A percentile compares a stretch with the other conserved stretches of the same genome.
phyloP scores from a whole-genome alignment of 2,113 vertebrate genomes.

The Anolis sagrei region DNA sequence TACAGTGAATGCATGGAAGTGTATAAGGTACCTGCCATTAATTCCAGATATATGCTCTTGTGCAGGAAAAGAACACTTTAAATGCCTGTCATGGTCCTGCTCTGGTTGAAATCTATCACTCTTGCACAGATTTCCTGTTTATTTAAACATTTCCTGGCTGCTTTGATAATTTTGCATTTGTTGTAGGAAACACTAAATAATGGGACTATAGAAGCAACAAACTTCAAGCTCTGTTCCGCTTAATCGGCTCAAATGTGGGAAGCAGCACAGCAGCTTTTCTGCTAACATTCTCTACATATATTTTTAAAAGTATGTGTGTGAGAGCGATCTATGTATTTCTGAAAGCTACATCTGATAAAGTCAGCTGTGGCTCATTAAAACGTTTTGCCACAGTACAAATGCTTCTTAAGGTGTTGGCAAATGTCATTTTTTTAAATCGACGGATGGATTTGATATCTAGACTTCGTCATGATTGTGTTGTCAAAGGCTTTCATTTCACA shows the following conservation, averaged over 20 bases:
- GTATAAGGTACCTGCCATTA: slow-evolving; percentile 69
- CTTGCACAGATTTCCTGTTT: slow-evolving; percentile 79
- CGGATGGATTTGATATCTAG: not conserved
- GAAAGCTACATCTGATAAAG: no score
- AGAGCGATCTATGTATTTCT: not conserved
- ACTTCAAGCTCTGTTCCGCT: slow-evolving; percentile 38
- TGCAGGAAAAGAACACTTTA: slow-evolving; percentile 64
- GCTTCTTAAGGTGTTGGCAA: not conserved
- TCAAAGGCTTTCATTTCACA: no score
- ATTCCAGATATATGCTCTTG: slow-evolving; percentile 65
- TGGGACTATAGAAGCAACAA: slow-evolving; percentile 27
- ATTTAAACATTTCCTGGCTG: slow-evolving; percentile 75
- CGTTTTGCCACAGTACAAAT: not conserved
- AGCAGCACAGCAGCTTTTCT: slow-evolving; percentile 25
- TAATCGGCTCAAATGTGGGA: not conserved
- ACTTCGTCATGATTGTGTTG: no score
- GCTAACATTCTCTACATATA: not conserved
- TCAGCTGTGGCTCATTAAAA: not conserved
- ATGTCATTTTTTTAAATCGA: not conserved
- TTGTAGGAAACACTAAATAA: slow-evolving; percentile 57
- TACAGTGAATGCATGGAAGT: slow-evolving; percentile 59
- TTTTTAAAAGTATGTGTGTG: not conserved
- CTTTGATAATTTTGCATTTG: slow-evolving; percentile 68
- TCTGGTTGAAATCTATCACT: slow-evolving; percentile 72
- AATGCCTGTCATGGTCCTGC: slow-evolving; percentile 66